These are phyloP conservation scores for Sebastes iracundus DNA, from an alignment of 2,797 vertebrate species.

Conservation along the genomic window DNA sequence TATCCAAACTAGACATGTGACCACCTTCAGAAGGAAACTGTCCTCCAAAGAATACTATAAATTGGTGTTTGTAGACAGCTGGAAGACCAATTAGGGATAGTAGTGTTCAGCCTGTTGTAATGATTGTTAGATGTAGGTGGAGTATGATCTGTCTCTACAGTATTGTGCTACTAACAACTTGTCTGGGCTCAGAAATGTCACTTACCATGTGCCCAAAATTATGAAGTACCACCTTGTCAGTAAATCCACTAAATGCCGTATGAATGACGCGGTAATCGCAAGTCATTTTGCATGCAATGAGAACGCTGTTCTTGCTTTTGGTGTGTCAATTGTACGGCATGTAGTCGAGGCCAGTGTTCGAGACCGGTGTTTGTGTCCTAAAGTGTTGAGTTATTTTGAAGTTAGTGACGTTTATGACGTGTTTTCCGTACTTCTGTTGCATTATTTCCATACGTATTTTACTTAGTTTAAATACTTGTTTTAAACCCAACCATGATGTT, in stretches of 20 bases:
- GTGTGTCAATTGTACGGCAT: too few relatives aligned
- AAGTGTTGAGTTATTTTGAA: too few relatives aligned
- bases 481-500: too few relatives aligned
- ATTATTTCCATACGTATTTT: too few relatives aligned
- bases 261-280: too few relatives aligned
- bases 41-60: not conserved
- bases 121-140: not conserved
- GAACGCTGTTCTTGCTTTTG: too few relatives aligned
- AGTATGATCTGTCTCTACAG: not conserved
- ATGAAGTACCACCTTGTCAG: not conserved
- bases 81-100: not conserved
- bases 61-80: not conserved
- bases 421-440: too few relatives aligned
- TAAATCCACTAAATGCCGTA: not conserved
- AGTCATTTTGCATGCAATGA: too few relatives aligned
- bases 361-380: too few relatives aligned
- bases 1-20: not conserved
- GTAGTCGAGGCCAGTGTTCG: too few relatives aligned
- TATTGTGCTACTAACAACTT: not conserved
- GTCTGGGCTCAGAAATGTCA: not conserved
- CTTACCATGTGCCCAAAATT: not conserved
- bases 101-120: not conserved
- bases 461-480: too few relatives aligned
- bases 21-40: not conserved
- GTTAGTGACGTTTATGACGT: fast-evolving